Evolutionary conservation across 1,140 invertebrate genomes (phyloP).

Genomic region (Formica exsecta): DNA sequence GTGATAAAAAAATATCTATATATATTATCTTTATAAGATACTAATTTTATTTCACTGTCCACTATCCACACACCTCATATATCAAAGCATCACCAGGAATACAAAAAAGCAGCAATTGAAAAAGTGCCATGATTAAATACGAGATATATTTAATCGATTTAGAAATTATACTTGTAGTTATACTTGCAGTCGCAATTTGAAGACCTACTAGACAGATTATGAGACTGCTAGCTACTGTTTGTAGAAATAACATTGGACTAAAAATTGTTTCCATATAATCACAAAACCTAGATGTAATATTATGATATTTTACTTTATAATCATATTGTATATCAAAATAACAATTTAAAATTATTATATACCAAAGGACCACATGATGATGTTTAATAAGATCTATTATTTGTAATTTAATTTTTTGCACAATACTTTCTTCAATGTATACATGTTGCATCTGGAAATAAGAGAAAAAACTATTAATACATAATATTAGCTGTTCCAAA

Average conservation of each 20-base stretch:
- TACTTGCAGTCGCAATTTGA: conserved; percentile 72
- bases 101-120: conserved; percentile 78
- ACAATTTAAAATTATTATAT: conserved; percentile 36
- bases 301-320: background rate
- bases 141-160: conserved; percentile 72
- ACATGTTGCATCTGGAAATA: conserved; percentile 8
- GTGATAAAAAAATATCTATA: background rate
- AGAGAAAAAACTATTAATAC: background rate
- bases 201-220: conserved; percentile 78
- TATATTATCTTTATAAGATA: background rate
- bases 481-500: background rate
- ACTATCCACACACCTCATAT: conserved; percentile 63
- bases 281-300: conserved; percentile 71
- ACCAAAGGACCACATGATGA: conserved; percentile 74
- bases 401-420: conserved; percentile 58
- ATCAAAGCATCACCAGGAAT: conserved; percentile 78
- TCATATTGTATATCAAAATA: background rate
- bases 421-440: conserved; percentile 11
- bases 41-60: conserved; percentile 25
- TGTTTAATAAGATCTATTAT: conserved; percentile 65
- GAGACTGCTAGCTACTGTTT: conserved; percentile 76
- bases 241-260: conserved; percentile 74
- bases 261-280: conserved; percentile 76
- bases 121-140: conserved; percentile 78
- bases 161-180: conserved; percentile 43